phyloP scores from a whole-genome alignment of 2,113 vertebrate species.

The Trogon melanurus region DNA sequence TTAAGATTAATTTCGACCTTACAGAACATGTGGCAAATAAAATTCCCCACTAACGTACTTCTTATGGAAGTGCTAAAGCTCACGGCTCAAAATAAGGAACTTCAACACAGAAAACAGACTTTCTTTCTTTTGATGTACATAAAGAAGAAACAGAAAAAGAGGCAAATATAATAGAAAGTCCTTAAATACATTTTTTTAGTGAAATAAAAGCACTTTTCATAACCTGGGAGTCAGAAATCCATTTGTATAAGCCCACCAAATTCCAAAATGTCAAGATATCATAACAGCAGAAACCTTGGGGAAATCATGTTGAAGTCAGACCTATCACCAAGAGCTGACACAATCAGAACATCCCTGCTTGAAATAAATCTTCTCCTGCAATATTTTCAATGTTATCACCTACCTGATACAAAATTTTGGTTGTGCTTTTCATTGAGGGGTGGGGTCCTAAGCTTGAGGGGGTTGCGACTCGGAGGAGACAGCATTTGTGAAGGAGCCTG shows the following conservation, averaged over 20 bases:
- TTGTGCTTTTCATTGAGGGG: neutral
- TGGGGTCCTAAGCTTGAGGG: neutral
- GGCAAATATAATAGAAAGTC: neutral
- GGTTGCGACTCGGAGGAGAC: neutral
- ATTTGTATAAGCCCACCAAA: neutral
- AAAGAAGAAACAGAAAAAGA: neutral
- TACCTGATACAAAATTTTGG: neutral
- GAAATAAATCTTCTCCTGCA: too few relatives aligned
- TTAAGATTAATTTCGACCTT: neutral
- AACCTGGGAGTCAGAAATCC: neutral
- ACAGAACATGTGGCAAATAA: neutral
- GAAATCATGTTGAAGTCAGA: neutral
- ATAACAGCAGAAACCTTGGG: neutral
- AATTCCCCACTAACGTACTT: neutral
- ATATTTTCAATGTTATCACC: rapidly evolving
- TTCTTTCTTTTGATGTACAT: neutral
- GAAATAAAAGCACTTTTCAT: neutral
- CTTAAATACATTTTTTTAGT: neutral
- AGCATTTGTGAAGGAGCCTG: neutral
- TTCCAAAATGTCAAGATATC: neutral
- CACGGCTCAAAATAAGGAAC: neutral
- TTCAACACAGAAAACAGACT: neutral
- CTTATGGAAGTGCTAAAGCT: neutral
- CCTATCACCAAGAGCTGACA: neutral
- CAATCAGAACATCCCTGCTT: neutral